phyloP scores from a whole-genome alignment of 1,140 invertebrate genomes.

The Cydia fagiglandana region DNA sequence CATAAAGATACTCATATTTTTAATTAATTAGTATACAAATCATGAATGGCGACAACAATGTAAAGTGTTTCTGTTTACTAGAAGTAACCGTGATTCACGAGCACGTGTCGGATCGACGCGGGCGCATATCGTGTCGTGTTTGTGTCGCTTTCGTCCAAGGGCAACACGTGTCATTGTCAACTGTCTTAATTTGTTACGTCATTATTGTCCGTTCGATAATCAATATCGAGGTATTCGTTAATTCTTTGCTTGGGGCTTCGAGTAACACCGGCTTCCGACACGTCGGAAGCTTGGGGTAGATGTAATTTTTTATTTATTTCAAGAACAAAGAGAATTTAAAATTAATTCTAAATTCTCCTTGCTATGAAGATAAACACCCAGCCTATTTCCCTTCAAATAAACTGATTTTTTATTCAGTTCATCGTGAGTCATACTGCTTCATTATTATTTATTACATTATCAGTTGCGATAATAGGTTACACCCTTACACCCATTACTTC shows the following conservation, averaged over 20 bases:
- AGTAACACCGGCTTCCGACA: no score
- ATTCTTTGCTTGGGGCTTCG: background rate
- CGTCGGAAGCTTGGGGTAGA: no score
- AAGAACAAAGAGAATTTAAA: no score
- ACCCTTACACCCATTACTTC: no score
- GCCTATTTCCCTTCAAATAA: no score
- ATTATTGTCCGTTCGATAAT: background rate
- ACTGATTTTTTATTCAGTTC: no score
- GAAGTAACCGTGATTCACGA: slow-evolving; percentile 13
- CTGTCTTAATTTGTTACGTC: slow-evolving; percentile 15
- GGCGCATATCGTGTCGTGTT: background rate
- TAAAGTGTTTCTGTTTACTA: slow-evolving; percentile 27
- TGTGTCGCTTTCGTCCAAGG: slow-evolving; percentile 26
- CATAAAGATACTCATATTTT: background rate
- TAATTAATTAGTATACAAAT: slow-evolving; percentile 3
- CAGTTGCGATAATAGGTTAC: no score
- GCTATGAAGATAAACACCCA: no score
- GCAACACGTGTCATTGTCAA: slow-evolving; percentile 26
- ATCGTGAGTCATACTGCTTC: no score
- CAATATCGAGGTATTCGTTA: background rate
- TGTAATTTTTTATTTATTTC: no score
- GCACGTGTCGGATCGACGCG: slow-evolving; percentile 9
- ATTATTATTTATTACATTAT: no score
- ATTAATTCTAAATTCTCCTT: no score
- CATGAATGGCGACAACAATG: slow-evolving; percentile 9